Percentiles rank a stretch among this genome's conserved stretches.
Evolutionary conservation across 2,797 vertebrate genomes (phyloP).

Genomic region (Pantherophis vulpinus): DNA sequence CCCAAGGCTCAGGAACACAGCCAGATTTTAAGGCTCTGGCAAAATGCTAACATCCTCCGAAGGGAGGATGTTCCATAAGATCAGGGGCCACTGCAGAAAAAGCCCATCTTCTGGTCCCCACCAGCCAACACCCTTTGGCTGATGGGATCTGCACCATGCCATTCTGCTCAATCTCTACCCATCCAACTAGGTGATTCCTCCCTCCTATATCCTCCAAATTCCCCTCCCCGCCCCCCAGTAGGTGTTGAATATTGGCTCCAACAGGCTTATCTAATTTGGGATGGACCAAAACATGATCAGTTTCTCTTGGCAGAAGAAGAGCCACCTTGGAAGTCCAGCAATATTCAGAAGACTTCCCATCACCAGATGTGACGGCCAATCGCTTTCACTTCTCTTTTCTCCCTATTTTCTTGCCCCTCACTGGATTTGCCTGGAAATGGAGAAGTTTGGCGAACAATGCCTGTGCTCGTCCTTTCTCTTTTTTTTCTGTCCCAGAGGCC

Average conservation of each 20-base stretch:
- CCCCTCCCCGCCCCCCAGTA: not conserved
- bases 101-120: no score
- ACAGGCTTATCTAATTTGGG: not conserved
- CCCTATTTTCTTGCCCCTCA: not conserved
- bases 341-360: not conserved
- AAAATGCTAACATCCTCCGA: no score
- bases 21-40: no score
- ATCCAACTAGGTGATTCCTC: no score
- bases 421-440: not conserved
- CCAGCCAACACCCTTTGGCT: no score
- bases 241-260: not conserved
- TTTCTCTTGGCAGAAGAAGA: not conserved
- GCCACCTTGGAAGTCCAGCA: not conserved
- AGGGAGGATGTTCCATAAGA: no score
- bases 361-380: no score
- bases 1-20: no score
- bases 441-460: not conserved
- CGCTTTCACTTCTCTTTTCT: not conserved
- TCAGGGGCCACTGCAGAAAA: no score
- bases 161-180: no score
- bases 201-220: not conserved
- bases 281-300: not conserved
- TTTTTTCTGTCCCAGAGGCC: accelerated
- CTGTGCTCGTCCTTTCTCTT: not conserved
- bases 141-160: no score